These are phyloP conservation scores for Hypselothyrea guttata DNA, from an alignment of 2,888 invertebrate species.

Conservation along the genomic window DNA sequence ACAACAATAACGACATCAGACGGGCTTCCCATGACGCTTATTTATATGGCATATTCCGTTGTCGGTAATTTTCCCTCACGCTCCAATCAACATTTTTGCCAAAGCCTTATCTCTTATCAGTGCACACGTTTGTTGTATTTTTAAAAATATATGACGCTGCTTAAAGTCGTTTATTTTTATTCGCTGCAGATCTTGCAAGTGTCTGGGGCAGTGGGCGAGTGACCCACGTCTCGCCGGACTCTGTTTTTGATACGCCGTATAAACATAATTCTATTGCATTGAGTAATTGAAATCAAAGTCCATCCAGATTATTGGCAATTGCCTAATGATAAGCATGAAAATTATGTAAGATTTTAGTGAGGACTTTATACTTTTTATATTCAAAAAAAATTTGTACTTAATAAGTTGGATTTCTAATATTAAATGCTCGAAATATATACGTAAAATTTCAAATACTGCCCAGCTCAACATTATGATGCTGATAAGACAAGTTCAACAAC, in stretches of 20 bases:
- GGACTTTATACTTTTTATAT: too few relatives aligned
- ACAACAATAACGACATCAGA: conserved; percentile 1
- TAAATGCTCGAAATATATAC: not conserved
- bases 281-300: conserved; percentile 30
- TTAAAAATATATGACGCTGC: not conserved
- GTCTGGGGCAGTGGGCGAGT: conserved; percentile 18
- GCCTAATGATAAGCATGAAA: conserved; percentile 16
- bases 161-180: not conserved
- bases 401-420: not conserved
- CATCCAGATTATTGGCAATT: not conserved
- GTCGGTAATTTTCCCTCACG: conserved; percentile 27
- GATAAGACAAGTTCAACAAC: conserved; percentile 27
- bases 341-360: too few relatives aligned
- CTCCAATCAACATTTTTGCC: conserved; percentile 26
- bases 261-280: conserved; percentile 15
- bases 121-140: conserved; percentile 6
- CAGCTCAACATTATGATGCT: not conserved
- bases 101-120: conserved; percentile 43
- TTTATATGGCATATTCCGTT: conserved; percentile 1
- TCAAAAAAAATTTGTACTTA: too few relatives aligned
- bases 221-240: conserved; percentile 19
- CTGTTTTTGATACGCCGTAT: too few relatives aligned
- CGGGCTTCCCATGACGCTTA: conserved; percentile 6
- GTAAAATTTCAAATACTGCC: not conserved
- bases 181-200: conserved; percentile 1